phyloP scores from a whole-genome alignment of 2,113 vertebrate genomes.

The Alligator sinensis region DNA sequence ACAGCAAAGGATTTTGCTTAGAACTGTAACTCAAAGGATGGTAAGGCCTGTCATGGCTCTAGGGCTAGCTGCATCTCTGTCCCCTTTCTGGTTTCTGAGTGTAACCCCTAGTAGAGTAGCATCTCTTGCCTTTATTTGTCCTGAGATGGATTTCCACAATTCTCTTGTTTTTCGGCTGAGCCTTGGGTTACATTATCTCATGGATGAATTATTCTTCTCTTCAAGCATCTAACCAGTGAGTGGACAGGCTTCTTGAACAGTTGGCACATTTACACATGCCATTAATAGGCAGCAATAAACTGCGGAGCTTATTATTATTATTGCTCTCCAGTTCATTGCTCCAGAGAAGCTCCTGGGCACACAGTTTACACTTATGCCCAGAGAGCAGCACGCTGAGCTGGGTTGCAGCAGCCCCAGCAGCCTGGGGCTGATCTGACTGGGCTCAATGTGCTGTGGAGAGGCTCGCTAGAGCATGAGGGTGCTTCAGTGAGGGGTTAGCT shows the following conservation, averaged over 20 bases:
- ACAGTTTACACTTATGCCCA: too few species aligned
- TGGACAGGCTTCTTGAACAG: background rate
- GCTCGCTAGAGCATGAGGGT: too few species aligned
- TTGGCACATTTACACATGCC: too few species aligned
- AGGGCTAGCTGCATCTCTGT: rapidly evolving
- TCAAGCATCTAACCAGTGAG: background rate
- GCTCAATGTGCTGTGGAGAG: too few species aligned
- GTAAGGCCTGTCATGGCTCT: background rate
- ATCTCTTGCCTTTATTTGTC: background rate
- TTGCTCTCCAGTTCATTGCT: too few species aligned
- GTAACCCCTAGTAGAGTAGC: background rate
- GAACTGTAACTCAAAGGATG: background rate
- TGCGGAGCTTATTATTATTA: too few species aligned
- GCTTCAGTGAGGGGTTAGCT: too few species aligned
- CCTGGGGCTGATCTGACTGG: too few species aligned
- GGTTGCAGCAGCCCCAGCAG: too few species aligned
- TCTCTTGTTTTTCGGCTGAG: background rate
- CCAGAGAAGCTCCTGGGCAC: too few species aligned
- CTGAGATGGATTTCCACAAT: background rate
- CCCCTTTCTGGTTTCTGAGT: background rate
- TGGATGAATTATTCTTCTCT: background rate
- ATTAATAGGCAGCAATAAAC: too few species aligned
- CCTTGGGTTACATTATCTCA: background rate
- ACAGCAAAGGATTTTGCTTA: background rate
- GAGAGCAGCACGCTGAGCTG: too few species aligned